Evolutionary conservation across 2,888 invertebrate species (phyloP).

Genomic region (Tipula lateralis): DNA sequence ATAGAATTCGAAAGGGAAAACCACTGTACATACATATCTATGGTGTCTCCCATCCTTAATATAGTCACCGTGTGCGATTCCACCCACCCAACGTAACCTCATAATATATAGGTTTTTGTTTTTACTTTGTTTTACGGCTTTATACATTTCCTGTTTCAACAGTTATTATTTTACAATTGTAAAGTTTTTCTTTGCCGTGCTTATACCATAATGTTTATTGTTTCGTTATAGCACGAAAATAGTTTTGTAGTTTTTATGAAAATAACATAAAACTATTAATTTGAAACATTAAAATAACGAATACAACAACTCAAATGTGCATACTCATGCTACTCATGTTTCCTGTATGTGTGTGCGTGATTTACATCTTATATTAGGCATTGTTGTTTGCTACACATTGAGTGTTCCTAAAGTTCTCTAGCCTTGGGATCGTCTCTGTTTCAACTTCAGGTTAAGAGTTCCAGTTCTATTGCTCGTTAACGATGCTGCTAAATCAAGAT

Average conservation of each 20-base stretch:
- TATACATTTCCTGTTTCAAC: slow-evolving; percentile 19
- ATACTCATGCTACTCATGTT: background rate
- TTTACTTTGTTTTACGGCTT: slow-evolving; percentile 2
- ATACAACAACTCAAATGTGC: background rate
- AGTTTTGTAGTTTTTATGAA: background rate
- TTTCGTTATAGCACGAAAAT: background rate
- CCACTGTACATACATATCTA: background rate
- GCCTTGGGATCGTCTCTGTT: too few species aligned
- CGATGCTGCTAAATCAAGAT: too few species aligned
- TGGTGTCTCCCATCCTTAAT: background rate
- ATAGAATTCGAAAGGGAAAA: background rate
- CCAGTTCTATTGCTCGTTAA: too few species aligned
- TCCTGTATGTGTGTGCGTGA: background rate
- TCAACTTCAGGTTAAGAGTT: too few species aligned
- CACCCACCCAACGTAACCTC: background rate
- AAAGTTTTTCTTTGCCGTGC: background rate
- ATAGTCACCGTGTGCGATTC: too few species aligned
- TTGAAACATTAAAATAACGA: background rate
- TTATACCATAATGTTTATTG: background rate
- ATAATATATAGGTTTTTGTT: background rate
- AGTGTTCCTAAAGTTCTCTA: too few species aligned
- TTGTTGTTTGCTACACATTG: too few species aligned
- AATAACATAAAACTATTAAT: background rate
- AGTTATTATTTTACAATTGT: slow-evolving; percentile 11
- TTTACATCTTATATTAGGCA: too few species aligned